Conservation (phyloP, 2,113 vertebrate genomes). For the Aix galericulata region DNA sequence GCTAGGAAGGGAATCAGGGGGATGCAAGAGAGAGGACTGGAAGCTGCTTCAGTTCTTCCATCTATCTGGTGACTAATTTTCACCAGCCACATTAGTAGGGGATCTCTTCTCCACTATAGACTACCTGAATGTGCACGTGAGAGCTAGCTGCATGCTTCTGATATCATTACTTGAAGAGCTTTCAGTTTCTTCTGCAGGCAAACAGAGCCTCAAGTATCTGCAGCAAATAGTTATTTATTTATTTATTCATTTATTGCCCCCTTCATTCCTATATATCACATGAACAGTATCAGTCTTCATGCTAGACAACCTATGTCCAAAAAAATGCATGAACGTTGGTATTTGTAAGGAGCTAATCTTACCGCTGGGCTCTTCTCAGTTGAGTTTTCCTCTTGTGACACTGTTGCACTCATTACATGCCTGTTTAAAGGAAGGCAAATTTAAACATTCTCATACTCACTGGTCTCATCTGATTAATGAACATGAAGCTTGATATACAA, state of each 20-base stretch:
- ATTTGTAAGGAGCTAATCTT: too few relatives aligned
- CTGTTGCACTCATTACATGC: conserved; percentile 55
- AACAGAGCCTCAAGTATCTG: conserved; percentile 49
- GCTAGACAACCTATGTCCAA: conserved; percentile 17
- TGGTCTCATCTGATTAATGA: conserved; percentile 77
- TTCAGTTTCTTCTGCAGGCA: conserved; percentile 19
- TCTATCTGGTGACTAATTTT: neutral
- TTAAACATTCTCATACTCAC: conserved; percentile 71
- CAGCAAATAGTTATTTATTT: conserved; percentile 24
- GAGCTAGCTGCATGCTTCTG: neutral
- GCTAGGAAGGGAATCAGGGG: neutral
- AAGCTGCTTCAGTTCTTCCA: neutral
- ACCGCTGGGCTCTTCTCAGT: conserved; percentile 32
- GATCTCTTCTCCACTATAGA: neutral
- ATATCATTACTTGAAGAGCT: neutral
- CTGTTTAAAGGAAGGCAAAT: conserved; percentile 70
- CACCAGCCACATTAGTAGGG: neutral
- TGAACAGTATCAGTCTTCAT: neutral
- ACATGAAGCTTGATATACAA: conserved; percentile 75
- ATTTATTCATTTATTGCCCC: conserved; percentile 43
- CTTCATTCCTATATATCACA: conserved; percentile 60
- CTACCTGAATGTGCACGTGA: neutral
- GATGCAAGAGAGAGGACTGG: neutral
- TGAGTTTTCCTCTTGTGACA: conserved; percentile 60
- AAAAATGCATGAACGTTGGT: too few relatives aligned